Percentiles rank a stretch among this genome's conserved stretches.
Conservation (phyloP, 1,140 invertebrate genomes). For the Drosophila ficusphila region DNA sequence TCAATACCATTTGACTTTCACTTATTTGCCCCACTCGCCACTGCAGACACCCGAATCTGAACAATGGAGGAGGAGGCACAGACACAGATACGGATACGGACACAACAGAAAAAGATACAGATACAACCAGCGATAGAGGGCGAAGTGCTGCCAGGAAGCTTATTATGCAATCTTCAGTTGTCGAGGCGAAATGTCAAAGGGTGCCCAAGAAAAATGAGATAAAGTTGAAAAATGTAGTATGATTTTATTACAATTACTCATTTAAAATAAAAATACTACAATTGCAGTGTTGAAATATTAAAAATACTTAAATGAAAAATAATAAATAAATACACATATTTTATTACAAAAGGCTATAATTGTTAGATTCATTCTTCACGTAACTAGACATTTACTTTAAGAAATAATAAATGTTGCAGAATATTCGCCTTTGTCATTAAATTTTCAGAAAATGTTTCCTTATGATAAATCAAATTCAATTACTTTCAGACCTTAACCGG, state of each 20-base stretch:
- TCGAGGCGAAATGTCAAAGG: neutral
- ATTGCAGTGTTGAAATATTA: no score
- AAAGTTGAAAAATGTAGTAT: accelerated
- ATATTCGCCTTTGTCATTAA: no score
- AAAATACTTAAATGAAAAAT: no score
- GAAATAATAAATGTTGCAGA: no score
- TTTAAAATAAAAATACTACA: no score
- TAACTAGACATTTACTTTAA: no score
- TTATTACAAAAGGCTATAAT: no score
- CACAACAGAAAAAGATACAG: slow-evolving; percentile 2
- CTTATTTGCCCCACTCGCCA: slow-evolving; percentile 63
- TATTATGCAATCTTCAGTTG: slow-evolving; percentile 18
- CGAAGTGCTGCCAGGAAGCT: slow-evolving; percentile 6
- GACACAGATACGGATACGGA: slow-evolving; percentile 19
- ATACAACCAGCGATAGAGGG: slow-evolving; percentile 3
- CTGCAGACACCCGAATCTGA: slow-evolving; percentile 42
- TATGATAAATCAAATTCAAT: neutral
- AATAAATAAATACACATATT: no score
- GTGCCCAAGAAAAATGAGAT: neutral
- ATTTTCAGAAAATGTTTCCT: neutral
- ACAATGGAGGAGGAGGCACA: slow-evolving; percentile 30
- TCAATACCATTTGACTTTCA: slow-evolving; percentile 81
- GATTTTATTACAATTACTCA: no score
- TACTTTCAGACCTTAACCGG: neutral
- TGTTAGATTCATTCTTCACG: no score